phyloP scores from a whole-genome alignment of 2,888 invertebrate species.

The Eristalis tenax region DNA sequence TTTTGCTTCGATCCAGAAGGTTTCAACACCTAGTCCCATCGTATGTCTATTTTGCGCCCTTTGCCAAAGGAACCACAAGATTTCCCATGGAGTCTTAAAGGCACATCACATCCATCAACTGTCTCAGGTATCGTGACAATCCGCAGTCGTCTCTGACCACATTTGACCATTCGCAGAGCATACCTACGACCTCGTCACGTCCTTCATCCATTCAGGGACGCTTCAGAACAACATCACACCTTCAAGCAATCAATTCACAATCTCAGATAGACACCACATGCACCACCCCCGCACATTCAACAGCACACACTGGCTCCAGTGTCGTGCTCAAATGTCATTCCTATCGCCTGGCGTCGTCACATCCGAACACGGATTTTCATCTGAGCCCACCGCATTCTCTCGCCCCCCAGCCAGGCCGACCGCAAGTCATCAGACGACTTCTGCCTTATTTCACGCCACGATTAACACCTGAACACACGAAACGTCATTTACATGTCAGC shows the following conservation, averaged over 20 bases:
- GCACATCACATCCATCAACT: too few species aligned
- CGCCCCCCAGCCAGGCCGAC: neutral
- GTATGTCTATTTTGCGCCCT: too few species aligned
- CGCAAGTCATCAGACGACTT: neutral
- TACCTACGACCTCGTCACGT: too few species aligned
- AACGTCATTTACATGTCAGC: constrained; percentile 38
- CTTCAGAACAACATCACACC: too few species aligned
- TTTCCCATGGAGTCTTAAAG: too few species aligned
- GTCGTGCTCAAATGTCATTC: neutral
- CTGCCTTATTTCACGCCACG: constrained; percentile 4
- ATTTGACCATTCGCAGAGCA: too few species aligned
- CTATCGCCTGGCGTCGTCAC: neutral
- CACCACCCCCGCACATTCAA: neutral
- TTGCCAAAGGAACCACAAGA: too few species aligned
- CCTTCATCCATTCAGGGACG: too few species aligned
- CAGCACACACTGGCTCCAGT: neutral
- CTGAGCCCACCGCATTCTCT: neutral
- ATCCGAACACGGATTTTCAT: neutral
- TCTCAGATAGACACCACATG: neutral
- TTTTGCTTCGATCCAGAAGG: too few species aligned
- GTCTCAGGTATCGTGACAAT: too few species aligned
- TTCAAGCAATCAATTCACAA: neutral
- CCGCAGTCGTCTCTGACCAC: too few species aligned
- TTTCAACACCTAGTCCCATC: too few species aligned
- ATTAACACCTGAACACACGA: constrained; percentile 45